Percentiles rank a stretch among this genome's conserved stretches.
phyloP scores from a whole-genome alignment of 2,888 invertebrate species.

The Euplexia lucipara region DNA sequence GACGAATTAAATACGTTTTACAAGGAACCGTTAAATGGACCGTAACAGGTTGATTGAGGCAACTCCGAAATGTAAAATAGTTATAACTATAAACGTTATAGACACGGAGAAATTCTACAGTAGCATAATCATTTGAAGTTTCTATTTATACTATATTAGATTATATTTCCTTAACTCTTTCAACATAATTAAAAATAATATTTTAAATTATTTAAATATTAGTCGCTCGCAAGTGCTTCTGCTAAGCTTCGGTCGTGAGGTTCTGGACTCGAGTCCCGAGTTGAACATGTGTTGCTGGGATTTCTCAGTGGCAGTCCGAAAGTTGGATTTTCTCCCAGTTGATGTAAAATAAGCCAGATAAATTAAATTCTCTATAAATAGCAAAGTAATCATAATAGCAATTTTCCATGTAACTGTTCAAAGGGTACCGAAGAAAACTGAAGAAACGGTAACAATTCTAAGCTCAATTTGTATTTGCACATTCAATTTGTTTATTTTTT shows the following conservation, averaged over 20 bases:
- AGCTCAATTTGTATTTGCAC: background rate
- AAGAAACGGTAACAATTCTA: background rate
- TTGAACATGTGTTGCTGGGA: too few species aligned
- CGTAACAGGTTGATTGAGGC: constrained; percentile 38
- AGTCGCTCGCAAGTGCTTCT: too few species aligned
- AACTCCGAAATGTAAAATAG: constrained; percentile 20
- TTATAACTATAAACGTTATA: constrained; percentile 22
- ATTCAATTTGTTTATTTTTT: too few species aligned
- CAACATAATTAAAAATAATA: background rate
- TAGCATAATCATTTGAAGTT: constrained; percentile 10
- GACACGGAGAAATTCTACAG: constrained; percentile 1
- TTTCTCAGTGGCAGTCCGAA: too few species aligned
- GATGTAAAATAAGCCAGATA: too few species aligned
- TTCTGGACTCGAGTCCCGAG: too few species aligned
- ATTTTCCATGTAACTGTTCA: background rate
- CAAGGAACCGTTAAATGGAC: constrained; percentile 51
- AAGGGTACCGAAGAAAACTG: background rate
- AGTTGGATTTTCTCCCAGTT: too few species aligned
- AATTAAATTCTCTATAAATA: background rate
- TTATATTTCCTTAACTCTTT: background rate
- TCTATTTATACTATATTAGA: background rate
- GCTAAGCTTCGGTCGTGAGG: too few species aligned
- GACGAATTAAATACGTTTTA: constrained; percentile 35
- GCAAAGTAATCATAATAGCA: background rate
- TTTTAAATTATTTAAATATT: too few species aligned